Percentiles rank a stretch among this genome's conserved stretches.
Conservation (phyloP, 2,797 vertebrate genomes). For the Propithecus perrieri region DNA sequence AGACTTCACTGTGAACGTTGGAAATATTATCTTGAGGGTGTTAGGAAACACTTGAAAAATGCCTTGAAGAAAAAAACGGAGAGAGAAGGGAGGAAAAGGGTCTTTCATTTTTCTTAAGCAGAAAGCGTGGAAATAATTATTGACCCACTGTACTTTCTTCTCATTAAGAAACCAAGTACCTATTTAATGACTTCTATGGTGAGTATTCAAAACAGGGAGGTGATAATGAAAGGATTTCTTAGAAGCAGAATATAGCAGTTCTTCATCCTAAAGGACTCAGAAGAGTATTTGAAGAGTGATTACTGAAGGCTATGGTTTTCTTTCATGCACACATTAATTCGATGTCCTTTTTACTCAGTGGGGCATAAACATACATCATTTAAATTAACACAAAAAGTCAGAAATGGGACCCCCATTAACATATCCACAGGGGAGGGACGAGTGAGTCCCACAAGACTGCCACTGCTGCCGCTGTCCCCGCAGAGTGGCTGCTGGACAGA, state of each 20-base stretch:
- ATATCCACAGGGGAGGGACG: background rate
- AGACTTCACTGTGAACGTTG: background rate
- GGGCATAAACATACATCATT: slow-evolving; percentile 66
- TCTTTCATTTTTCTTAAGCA: slow-evolving; percentile 61
- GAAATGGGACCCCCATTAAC: slow-evolving; percentile 59
- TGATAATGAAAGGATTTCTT: slow-evolving; percentile 38
- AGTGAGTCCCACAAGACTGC: background rate
- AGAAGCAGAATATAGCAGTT: slow-evolving; percentile 41
- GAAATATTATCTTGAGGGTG: background rate
- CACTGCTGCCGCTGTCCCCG: background rate
- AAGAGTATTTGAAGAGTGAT: slow-evolving; percentile 62
- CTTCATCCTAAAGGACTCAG: slow-evolving; percentile 65
- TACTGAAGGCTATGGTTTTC: slow-evolving; percentile 72
- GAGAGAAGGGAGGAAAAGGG: background rate
- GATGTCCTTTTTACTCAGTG: slow-evolving; percentile 70
- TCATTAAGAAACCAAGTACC: slow-evolving; percentile 69
- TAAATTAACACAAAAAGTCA: slow-evolving; percentile 74
- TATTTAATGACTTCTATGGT: slow-evolving; percentile 70
- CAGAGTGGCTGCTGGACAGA: background rate
- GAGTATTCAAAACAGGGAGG: slow-evolving; percentile 62
- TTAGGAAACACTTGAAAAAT: background rate
- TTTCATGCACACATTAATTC: slow-evolving; percentile 79
- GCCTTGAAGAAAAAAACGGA: background rate
- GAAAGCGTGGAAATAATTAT: slow-evolving; percentile 67
- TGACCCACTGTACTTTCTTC: slow-evolving; percentile 64